phyloP scores from a whole-genome alignment of 2,797 vertebrate species.

The Oryzias dopingdopingensis region DNA sequence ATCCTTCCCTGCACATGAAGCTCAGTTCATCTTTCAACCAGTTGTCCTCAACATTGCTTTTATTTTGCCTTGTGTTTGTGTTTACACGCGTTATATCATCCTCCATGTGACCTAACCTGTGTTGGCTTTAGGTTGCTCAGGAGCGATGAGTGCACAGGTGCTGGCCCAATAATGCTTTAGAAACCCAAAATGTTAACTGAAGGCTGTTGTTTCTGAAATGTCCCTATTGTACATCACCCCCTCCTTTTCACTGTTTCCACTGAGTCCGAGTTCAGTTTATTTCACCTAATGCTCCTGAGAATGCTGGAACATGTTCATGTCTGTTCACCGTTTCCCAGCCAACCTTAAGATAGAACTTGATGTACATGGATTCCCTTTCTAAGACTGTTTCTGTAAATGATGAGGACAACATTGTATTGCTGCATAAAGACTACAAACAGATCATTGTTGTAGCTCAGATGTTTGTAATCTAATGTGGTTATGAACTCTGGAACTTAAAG shows the following conservation, averaged over 20 bases:
- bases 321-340: constrained; percentile 26
- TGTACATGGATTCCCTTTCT: constrained; percentile 30
- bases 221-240: constrained; percentile 10
- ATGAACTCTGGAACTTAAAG: constrained; percentile 45
- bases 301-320: constrained; percentile 32
- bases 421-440: constrained; percentile 30
- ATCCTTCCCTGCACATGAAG: constrained; percentile 22
- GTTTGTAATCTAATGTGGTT: constrained; percentile 56
- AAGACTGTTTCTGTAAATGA: constrained; percentile 35
- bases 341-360: constrained; percentile 13
- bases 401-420: constrained; percentile 5
- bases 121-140: constrained; percentile 59
- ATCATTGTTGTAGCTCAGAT: constrained; percentile 33
- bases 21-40: constrained; percentile 25
- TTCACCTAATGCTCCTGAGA: constrained; percentile 23
- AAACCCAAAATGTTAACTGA: constrained; percentile 27
- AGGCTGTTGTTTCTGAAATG: constrained; percentile 13
- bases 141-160: constrained; percentile 48
- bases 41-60: constrained; percentile 31
- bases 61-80: constrained; percentile 38
- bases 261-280: constrained; percentile 26
- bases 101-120: constrained; percentile 62
- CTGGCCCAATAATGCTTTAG: constrained; percentile 26
- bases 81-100: constrained; percentile 41
- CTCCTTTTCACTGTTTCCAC: constrained; percentile 15